Evolutionary conservation across 2,113 vertebrate species (phyloP).

Genomic region (Clarias gariepinus): DNA sequence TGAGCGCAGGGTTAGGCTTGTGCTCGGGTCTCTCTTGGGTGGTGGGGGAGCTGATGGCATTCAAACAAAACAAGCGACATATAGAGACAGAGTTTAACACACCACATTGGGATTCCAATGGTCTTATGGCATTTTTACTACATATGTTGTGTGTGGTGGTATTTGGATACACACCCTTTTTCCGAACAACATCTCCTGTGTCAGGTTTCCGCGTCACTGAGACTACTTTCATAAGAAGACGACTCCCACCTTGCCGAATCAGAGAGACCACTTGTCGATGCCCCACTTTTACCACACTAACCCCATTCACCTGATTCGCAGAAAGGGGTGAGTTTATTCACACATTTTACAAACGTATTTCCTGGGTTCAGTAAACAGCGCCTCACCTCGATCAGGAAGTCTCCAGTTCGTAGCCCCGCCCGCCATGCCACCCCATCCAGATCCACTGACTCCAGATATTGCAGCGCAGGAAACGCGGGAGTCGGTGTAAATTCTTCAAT

Average conservation of each 20-base stretch:
- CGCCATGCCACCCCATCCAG: constrained; percentile 97
- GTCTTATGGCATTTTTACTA: background rate
- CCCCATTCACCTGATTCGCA: constrained; percentile 84
- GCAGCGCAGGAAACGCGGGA: constrained; percentile 92
- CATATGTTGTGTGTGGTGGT: background rate
- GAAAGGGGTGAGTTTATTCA: background rate
- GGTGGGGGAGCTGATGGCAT: constrained; percentile 87
- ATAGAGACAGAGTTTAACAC: constrained; percentile 9
- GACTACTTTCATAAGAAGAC: constrained; percentile 94
- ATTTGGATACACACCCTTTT: constrained; percentile 78
- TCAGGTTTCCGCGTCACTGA: constrained; percentile 93
- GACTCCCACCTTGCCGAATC: constrained; percentile 94
- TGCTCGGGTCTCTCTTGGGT: constrained; percentile 94
- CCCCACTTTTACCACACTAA: constrained; percentile 96
- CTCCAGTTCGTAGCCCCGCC: constrained; percentile 83
- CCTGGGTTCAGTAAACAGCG: background rate
- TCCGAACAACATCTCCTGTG: constrained; percentile 83
- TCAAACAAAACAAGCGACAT: background rate
- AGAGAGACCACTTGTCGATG: constrained; percentile 95
- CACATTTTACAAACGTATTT: background rate
- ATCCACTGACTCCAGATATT: constrained; percentile 96
- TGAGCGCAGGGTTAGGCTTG: constrained; percentile 92
- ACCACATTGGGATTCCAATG: background rate
- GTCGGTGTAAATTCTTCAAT: constrained; percentile 98
- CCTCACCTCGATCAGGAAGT: constrained; percentile 78